Evolutionary conservation across 2,797 vertebrate genomes (phyloP).

Genomic region (Pantherophis alleghaniensis): DNA sequence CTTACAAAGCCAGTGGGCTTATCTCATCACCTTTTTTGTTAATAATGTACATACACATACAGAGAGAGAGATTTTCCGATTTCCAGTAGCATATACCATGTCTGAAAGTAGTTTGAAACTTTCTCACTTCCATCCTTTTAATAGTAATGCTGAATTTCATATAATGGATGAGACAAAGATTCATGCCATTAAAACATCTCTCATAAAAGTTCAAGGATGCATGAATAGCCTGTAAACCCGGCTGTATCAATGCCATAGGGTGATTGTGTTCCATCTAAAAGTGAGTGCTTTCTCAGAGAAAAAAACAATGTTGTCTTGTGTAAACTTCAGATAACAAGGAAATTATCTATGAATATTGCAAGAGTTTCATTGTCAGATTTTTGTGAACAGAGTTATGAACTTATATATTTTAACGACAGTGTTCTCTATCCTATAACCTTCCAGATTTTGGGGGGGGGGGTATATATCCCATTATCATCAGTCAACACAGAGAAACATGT

Average conservation of each 20-base stretch:
- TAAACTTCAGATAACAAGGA: slow-evolving; percentile 20
- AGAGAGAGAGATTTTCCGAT: neutral
- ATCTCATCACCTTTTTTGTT: neutral
- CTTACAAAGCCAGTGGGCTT: neutral
- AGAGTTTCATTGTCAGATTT: neutral
- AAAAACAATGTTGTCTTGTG: slow-evolving; percentile 44
- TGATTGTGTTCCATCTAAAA: slow-evolving; percentile 45
- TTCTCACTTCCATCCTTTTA: slow-evolving; percentile 23
- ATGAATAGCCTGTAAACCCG: slow-evolving; percentile 47
- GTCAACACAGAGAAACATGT: neutral
- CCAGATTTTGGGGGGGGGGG: neutral
- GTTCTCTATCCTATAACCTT: neutral
- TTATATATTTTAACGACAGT: neutral
- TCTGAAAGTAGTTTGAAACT: slow-evolving; percentile 44
- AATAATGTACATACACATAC: slow-evolving; percentile 41
- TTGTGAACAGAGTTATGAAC: neutral
- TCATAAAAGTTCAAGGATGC: slow-evolving; percentile 62
- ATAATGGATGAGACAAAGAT: slow-evolving; percentile 61
- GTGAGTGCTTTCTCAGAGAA: slow-evolving; percentile 23
- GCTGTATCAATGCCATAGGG: slow-evolving; percentile 48
- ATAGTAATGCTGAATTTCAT: slow-evolving; percentile 46
- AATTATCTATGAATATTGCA: neutral
- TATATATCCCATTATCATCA: neutral
- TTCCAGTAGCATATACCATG: slow-evolving; percentile 37
- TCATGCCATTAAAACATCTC: slow-evolving; percentile 62